Evolutionary conservation across 2,797 vertebrate genomes (phyloP).

Genomic region (Clamator glandarius): DNA sequence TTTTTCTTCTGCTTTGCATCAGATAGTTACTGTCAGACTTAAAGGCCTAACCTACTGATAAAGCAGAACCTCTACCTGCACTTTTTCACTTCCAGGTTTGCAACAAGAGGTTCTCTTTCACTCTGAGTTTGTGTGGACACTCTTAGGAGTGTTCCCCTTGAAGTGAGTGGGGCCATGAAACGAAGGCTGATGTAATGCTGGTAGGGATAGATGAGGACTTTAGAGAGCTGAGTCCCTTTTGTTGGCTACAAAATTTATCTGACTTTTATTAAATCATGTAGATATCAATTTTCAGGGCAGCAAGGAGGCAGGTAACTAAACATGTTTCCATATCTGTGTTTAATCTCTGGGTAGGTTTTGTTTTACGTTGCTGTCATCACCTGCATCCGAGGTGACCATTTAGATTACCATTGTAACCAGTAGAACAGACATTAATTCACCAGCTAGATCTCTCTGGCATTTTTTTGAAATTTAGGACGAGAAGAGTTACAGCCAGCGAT

Average conservation of each 20-base stretch:
- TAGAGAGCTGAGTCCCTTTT: background rate
- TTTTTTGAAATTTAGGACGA: background rate
- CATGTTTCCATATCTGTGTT: background rate
- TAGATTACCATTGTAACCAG: background rate
- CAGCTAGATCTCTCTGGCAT: background rate
- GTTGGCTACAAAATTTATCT: background rate
- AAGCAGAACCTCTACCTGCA: background rate
- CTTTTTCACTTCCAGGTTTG: background rate
- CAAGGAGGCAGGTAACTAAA: background rate
- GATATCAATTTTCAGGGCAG: background rate
- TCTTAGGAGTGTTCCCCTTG: background rate
- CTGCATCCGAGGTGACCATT: background rate
- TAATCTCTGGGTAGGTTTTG: background rate
- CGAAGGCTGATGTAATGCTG: background rate
- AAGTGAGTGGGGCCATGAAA: background rate
- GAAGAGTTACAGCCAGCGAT: background rate
- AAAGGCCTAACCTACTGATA: background rate
- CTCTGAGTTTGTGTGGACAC: background rate
- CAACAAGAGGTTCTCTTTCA: background rate
- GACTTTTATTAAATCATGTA: background rate
- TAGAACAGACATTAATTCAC: background rate
- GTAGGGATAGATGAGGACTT: background rate
- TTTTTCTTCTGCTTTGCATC: background rate
- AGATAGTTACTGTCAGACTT: background rate
- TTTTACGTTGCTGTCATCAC: background rate